Conservation (phyloP, 2,888 invertebrate genomes). For the Tipula unca region DNA sequence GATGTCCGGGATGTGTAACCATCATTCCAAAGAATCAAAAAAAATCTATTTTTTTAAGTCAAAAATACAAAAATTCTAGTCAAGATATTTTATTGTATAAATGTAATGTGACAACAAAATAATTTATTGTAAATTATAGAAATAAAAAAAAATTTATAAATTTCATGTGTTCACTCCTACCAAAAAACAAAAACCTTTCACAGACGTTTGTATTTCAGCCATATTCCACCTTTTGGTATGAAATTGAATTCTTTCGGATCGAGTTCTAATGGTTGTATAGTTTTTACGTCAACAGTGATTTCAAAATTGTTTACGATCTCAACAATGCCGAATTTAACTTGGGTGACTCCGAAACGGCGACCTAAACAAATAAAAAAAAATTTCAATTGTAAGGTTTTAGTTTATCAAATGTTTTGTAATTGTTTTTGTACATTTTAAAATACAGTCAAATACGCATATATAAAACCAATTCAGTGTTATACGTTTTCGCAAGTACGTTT, state of each 20-base stretch:
- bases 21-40: neutral
- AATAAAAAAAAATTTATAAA: neutral
- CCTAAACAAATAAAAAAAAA: neutral
- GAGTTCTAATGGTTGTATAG: neutral
- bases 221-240: conserved; percentile 19
- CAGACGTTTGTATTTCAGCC: conserved; percentile 19
- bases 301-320: conserved; percentile 19
- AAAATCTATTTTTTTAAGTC: conserved; percentile 8
- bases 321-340: conserved; percentile 20
- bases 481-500: too few species aligned
- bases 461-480: too few species aligned
- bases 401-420: too few species aligned
- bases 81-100: neutral
- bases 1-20: neutral
- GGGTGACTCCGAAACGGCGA: conserved; percentile 8
- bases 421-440: too few species aligned
- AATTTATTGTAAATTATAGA: neutral
- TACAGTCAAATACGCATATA: too few species aligned
- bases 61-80: conserved; percentile 8
- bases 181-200: neutral
- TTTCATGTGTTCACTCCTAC: neutral
- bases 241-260: neutral
- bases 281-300: neutral
- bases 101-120: neutral
- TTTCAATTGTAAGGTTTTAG: neutral